These are phyloP conservation scores for Buathra laborator DNA, from an alignment of 2,888 invertebrate genomes.

Conservation along the genomic window DNA sequence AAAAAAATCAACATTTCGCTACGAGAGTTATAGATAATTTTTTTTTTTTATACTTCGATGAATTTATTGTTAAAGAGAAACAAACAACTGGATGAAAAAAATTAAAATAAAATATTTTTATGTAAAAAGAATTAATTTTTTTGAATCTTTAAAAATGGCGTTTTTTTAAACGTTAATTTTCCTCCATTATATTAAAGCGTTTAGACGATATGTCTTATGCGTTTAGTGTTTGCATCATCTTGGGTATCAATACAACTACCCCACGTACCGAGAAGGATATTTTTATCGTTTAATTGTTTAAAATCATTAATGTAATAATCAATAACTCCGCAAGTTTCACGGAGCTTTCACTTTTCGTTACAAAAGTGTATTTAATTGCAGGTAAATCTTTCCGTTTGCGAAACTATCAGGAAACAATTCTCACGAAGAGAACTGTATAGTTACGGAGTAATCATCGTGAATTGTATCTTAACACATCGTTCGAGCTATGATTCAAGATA, in stretches of 20 bases:
- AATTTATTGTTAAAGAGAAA: background rate
- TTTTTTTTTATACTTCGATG: background rate
- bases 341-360: background rate
- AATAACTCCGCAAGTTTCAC: too few relatives aligned
- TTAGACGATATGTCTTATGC: too few relatives aligned
- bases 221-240: too few relatives aligned
- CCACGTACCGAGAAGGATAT: too few relatives aligned
- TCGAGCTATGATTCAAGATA: conserved; percentile 26
- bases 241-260: too few relatives aligned
- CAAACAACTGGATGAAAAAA: too few relatives aligned
- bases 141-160: background rate
- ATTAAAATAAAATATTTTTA: too few relatives aligned
- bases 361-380: background rate
- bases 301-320: too few relatives aligned
- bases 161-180: too few relatives aligned
- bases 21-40: background rate
- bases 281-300: too few relatives aligned
- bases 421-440: conserved; percentile 23
- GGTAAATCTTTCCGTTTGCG: background rate
- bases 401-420: conserved; percentile 32
- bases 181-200: too few relatives aligned
- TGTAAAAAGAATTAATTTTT: background rate
- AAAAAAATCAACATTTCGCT: conserved; percentile 19
- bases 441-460: conserved; percentile 18
- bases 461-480: conserved; percentile 49